A percentile compares a stretch with the other conserved stretches of the same genome.
These are phyloP conservation scores for Corythornis vintsioides DNA, from an alignment of 2,113 vertebrate genomes.

Conservation along the genomic window DNA sequence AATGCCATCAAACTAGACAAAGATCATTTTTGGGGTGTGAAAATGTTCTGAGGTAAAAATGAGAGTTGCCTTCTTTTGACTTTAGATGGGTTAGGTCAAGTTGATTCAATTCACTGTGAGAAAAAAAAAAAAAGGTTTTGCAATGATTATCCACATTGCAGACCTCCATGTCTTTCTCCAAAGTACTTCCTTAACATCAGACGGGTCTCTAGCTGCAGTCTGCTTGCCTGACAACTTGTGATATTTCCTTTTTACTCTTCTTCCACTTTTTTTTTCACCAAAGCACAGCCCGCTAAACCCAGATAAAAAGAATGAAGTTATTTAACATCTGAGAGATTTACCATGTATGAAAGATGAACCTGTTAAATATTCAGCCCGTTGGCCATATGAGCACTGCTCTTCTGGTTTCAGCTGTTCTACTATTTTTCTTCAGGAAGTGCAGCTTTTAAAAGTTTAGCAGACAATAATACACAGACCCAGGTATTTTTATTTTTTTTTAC, in stretches of 20 bases:
- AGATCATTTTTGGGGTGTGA: neutral
- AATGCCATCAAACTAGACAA: neutral
- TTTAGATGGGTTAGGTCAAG: neutral
- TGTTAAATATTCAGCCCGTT: neutral
- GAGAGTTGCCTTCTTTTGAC: neutral
- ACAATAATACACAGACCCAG: neutral
- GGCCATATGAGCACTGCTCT: neutral
- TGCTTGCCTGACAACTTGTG: neutral
- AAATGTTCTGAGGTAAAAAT: neutral
- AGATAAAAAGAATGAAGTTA: neutral
- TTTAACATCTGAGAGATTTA: neutral
- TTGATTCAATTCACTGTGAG: neutral
- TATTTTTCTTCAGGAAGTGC: slow-evolving; percentile 1
- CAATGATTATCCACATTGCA: neutral
- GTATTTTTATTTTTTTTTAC: neutral
- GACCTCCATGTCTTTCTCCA: neutral
- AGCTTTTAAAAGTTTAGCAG: neutral
- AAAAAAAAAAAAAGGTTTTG: neutral
- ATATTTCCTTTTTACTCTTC: neutral
- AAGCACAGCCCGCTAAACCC: neutral
- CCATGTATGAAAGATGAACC: neutral
- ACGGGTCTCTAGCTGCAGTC: neutral
- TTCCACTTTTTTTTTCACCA: neutral
- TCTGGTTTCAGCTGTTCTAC: neutral
- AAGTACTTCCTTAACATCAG: neutral